Evolutionary conservation across 2,888 invertebrate genomes (phyloP), one percentile per base, ranked within the genome.

Genomic region (Melanargia galathea): DNA sequence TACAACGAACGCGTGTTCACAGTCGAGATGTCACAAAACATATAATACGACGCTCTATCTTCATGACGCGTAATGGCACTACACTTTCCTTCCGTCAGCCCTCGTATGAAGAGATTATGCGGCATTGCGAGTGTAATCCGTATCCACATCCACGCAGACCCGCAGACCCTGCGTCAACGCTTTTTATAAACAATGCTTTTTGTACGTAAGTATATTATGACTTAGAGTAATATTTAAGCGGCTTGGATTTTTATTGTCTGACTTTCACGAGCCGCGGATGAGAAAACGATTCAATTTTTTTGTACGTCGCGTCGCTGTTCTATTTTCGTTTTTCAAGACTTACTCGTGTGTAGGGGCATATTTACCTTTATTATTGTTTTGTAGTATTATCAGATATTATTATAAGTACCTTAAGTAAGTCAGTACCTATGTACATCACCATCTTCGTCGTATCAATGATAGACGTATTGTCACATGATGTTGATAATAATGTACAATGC

Each of bases 131-230:
- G 60, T 62, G 65, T 64, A 63, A 62, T 54, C 52, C 52, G 18
- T 20, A 20, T 33, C 67, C 62, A 54, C 57, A 64, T 63, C 58
- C 46, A 64, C 51, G 61, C 60, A 52, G 48, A 33, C 52, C 52
- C 35, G 52, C 52, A 52, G 52, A 66, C 57, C 65, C 62, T 55
- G 52, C 67, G 65, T 64, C 69, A 55, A 62, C 68, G 64, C 46
- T 70, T 70, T 70, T 70, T 68, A 60, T 62, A 63, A 62, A 68
- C 64, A 70, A 60, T 64, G 68, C 58, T 35, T 64, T 64, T 43
- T 59, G 60, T 38, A 46, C 30, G 35, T 43, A n/a, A n/a, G n/a
- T n/a, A n/a, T n/a, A n/a, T n/a, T n/a, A 58, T 58, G 16, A 56
- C 61, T 52, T 35, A 35, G 63, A 63, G 63, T 68, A 64, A 60